Conservation (phyloP, 53 echinoderm and acorn worm species). For the Astropecten irregularis region DNA sequence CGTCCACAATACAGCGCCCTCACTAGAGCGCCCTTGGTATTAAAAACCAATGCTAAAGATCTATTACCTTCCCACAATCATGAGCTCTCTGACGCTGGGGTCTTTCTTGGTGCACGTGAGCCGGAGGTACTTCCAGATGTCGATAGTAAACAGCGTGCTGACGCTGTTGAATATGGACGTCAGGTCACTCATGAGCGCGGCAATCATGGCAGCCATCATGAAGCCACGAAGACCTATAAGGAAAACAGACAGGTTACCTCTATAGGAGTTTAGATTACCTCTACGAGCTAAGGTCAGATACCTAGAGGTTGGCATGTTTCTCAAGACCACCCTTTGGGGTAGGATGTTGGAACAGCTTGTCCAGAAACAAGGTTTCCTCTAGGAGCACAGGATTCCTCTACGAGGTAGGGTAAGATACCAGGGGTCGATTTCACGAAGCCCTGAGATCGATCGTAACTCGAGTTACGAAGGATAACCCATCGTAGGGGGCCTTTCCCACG, state of each 20-base stretch:
- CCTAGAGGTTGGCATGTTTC: no score
- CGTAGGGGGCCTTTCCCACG: no score
- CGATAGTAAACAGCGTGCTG: slow-evolving; percentile 93
- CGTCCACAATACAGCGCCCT: no score
- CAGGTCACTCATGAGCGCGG: slow-evolving; percentile 94
- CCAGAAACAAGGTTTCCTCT: no score
- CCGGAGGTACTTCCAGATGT: slow-evolving; percentile 74
- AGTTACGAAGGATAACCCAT: no score
- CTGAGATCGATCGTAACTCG: no score
- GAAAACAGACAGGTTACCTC: not conserved
- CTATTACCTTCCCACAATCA: slow-evolving; percentile 92
- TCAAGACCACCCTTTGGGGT: no score
- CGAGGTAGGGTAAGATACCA: no score
- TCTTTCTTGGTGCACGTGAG: slow-evolving; percentile 40
- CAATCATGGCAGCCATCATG: slow-evolving; percentile 90
- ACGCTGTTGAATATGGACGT: slow-evolving; percentile 94
- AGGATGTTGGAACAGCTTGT: no score
- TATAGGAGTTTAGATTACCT: not conserved
- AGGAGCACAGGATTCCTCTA: no score
- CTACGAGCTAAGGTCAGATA: not conserved
- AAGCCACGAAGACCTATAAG: slow-evolving; percentile 79
- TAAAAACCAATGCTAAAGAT: not conserved
- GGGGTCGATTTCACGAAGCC: no score
- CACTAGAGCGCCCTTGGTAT: not conserved
- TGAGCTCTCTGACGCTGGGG: slow-evolving; percentile 69